Conservation (phyloP, 2,888 invertebrate genomes). For the Platerodrilus igneus region DNA sequence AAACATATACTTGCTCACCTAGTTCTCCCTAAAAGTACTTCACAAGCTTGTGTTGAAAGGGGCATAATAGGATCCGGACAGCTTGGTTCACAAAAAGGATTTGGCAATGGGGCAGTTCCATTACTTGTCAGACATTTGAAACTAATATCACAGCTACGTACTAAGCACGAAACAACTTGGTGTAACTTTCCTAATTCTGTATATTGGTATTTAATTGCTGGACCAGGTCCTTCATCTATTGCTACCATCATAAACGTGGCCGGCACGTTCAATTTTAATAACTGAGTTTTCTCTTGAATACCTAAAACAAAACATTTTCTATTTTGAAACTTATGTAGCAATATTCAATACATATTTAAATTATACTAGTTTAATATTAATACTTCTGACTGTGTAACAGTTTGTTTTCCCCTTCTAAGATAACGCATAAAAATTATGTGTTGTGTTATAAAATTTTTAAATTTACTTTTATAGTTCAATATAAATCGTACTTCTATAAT, state of each 20-base stretch:
- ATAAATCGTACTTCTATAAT: too few relatives aligned
- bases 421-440: too few relatives aligned
- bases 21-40: slow-evolving; percentile 76
- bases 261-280: slow-evolving; percentile 77
- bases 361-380: not conserved
- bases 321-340: not conserved
- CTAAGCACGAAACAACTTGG: slow-evolving; percentile 83
- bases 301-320: slow-evolving; percentile 48
- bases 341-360: not conserved
- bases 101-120: slow-evolving; percentile 61
- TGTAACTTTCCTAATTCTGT: slow-evolving; percentile 91
- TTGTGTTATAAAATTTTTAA: too few relatives aligned
- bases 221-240: slow-evolving; percentile 87
- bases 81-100: slow-evolving; percentile 67
- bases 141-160: slow-evolving; percentile 85
- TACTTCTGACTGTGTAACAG: too few relatives aligned
- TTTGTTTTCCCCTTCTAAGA: too few relatives aligned
- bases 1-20: too few relatives aligned
- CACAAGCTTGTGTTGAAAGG: slow-evolving; percentile 69
- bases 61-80: slow-evolving; percentile 61
- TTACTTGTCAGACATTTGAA: slow-evolving; percentile 51
- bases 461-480: too few relatives aligned
- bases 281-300: slow-evolving; percentile 58
- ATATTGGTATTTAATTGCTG: slow-evolving; percentile 93
- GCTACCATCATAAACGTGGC: slow-evolving; percentile 87